Conservation (phyloP, 2,797 vertebrate genomes). For the Myripristis jacobus region DNA sequence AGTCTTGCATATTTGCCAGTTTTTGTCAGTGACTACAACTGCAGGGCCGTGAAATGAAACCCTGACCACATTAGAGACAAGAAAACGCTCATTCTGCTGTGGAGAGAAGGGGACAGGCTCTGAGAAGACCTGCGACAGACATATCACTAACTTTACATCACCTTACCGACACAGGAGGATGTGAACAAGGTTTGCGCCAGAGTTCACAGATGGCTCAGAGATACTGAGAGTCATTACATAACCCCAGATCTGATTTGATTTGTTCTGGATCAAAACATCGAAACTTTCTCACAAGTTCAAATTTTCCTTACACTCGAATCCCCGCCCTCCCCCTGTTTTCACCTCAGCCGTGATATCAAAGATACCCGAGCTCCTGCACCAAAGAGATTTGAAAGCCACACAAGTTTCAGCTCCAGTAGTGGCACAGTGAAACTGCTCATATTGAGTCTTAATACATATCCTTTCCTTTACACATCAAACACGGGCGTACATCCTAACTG, state of each 20-base stretch:
- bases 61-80: too few relatives aligned
- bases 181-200: background rate
- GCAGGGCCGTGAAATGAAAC: too few relatives aligned
- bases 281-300: constrained; percentile 2
- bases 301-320: constrained; percentile 24
- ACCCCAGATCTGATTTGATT: constrained; percentile 20
- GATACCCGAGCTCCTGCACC: background rate
- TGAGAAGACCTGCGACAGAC: background rate
- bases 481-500: constrained; percentile 3
- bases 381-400: constrained; percentile 79
- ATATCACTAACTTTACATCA: background rate
- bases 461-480: background rate
- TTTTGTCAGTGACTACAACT: background rate
- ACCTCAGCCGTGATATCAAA: constrained; percentile 39
- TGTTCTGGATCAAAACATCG: background rate
- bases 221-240: constrained; percentile 32
- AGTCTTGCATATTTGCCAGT: too few relatives aligned
- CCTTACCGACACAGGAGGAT: constrained; percentile 11
- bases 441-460: constrained; percentile 55
- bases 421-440: constrained; percentile 83
- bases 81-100: background rate
- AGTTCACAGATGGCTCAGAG: constrained; percentile 12
- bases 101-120: background rate
- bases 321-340: constrained; percentile 34
- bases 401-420: constrained; percentile 85